phyloP scores from a whole-genome alignment of 37 sponge, comb jelly and placozoan genomes.

The Ephydatia muelleri region DNA sequence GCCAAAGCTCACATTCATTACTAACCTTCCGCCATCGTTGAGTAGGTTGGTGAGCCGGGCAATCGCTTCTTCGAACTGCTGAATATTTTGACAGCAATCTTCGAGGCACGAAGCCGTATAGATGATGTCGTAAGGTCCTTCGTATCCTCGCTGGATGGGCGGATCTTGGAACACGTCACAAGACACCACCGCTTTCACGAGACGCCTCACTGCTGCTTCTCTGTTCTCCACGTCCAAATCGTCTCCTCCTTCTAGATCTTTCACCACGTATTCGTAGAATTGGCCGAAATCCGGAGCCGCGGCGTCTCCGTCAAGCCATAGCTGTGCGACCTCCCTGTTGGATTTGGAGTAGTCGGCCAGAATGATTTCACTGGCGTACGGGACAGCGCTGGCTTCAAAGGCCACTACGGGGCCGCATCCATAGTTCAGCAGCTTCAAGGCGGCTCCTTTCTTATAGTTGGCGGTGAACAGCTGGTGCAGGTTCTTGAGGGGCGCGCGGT shows the following conservation, averaged over 20 bases:
- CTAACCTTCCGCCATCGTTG: neutral
- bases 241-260: slow-evolving; percentile 27
- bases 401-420: slow-evolving; percentile 37
- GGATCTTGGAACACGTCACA: slow-evolving; percentile 31
- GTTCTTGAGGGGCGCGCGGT: neutral
- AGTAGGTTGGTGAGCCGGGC: neutral
- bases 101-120: slow-evolving; percentile 9
- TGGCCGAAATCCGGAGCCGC: slow-evolving; percentile 20
- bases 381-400: slow-evolving; percentile 21
- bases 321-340: slow-evolving; percentile 9
- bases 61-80: neutral
- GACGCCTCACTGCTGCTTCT: slow-evolving; percentile 3
- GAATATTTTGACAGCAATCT: neutral
- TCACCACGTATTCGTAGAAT: slow-evolving; percentile 44
- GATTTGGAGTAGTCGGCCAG: slow-evolving; percentile 34
- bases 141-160: slow-evolving; percentile 6
- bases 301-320: slow-evolving; percentile 31
- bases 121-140: slow-evolving; percentile 37
- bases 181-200: slow-evolving; percentile 40
- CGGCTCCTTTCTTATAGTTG: neutral
- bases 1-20: neutral
- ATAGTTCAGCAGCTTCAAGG: slow-evolving; percentile 37
- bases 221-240: slow-evolving; percentile 16
- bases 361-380: slow-evolving; percentile 33
- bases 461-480: neutral